A percentile compares a stretch with the other conserved stretches of the same genome.
Conservation (phyloP, 2,888 invertebrate species). For the Fragum whitleyi region DNA sequence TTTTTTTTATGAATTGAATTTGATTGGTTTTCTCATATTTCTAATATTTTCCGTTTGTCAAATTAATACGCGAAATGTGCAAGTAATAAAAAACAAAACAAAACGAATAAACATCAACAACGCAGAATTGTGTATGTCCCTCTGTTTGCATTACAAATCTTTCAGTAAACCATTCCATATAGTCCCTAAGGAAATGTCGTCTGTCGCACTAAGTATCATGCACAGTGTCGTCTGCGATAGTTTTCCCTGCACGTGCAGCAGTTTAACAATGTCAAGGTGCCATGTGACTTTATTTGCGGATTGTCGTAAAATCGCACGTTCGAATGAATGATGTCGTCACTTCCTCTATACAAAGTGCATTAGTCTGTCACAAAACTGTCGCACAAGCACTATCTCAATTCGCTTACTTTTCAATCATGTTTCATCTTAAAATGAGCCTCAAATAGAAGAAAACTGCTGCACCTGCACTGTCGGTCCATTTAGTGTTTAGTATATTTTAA, state of each 20-base stretch:
- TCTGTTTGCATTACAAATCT: no score
- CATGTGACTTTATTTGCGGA: constrained; percentile 10
- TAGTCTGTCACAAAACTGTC: background rate
- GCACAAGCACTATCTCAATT: background rate
- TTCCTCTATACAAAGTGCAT: background rate
- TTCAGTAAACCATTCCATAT: no score
- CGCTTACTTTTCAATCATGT: background rate
- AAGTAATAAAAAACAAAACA: no score
- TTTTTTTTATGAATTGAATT: no score
- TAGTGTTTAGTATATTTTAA: no score
- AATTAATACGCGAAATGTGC: no score
- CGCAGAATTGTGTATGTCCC: no score
- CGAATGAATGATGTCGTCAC: background rate
- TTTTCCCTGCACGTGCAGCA: constrained; percentile 16
- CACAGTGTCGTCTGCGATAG: background rate
- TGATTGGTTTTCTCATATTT: no score
- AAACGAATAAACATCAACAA: no score
- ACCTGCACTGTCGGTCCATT: no score
- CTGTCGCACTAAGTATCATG: background rate
- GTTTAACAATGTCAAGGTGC: constrained; percentile 8
- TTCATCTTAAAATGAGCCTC: background rate
- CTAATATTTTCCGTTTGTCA: no score
- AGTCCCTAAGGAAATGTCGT: background rate
- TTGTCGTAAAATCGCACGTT: background rate
- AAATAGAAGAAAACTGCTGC: no score